Evolutionary conservation across 2,888 invertebrate species (phyloP), one percentile per base, ranked within the genome.

Genomic region (Caenorhabditis auriculariae): DNA sequence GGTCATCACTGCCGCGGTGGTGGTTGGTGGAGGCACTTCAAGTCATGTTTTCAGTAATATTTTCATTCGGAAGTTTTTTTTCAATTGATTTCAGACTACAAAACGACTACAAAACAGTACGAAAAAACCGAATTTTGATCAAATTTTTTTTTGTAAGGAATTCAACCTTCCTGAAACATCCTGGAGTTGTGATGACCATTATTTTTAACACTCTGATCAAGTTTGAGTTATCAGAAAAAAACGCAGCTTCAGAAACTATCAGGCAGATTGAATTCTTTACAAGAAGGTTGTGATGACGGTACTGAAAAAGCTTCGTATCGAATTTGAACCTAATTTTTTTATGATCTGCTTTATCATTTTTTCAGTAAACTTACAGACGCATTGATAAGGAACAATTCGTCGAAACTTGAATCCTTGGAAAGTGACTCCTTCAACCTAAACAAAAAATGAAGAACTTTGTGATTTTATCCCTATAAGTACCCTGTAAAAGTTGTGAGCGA

Each of bases 391-490:
- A 1, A 60, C 38, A 28, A 68, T 61, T 53, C 75, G 55, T 9
- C 74, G 58, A 69, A 75, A 75, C 23, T 41, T 46, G 53, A 72
- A 66, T 17, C 75, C 75, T 37, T 38, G 15, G 53, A 62, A 64
- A 23, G 62, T 68, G 37, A 60, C 50, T 32, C 74, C 74, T 44
- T 71, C 69, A 9, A 68, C 54, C 52, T 66, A 61, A 24, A 38
- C 26, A n/a, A 41, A 39, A 32, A n/a, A n/a, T n/a, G n/a, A 12
- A 32, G 35, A 12, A 12, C n/a, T 32, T 9, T 32, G 9, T 9
- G 35, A 12, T 12, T n/a, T 32, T 32, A 12, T 9, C 9, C 9
- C n/a, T 32, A 12, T n/a, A 32, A 32, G 35, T 35, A 38, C 54
- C 19, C 23, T 21, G 9, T 60, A 27, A 38, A 61, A 60, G 19